Conservation (phyloP, 2,888 invertebrate species). For the Nephrotoma appendiculata region DNA sequence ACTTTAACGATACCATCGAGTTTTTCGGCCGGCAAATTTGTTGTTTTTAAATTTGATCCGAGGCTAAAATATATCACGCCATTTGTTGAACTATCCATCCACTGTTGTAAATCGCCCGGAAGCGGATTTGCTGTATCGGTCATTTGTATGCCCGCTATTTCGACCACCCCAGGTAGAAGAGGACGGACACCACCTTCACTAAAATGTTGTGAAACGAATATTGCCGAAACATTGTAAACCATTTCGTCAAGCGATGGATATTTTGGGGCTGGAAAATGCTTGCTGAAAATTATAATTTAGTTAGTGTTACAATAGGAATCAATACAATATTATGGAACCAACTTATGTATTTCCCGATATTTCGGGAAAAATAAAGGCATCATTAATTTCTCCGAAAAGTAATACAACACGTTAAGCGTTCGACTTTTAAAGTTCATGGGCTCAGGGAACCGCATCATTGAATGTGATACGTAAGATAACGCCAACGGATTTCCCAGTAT, state of each 20-base stretch:
- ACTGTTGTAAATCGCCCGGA: slow-evolving; percentile 22
- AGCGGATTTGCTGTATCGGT: not conserved
- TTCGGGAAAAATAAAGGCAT: not conserved
- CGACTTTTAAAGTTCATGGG: not conserved
- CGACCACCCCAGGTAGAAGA: slow-evolving; percentile 29
- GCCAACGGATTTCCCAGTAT: not conserved
- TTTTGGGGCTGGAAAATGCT: slow-evolving; percentile 17
- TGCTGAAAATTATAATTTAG: slow-evolving; percentile 11
- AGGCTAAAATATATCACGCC: slow-evolving; percentile 36
- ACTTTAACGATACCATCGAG: slow-evolving; percentile 18
- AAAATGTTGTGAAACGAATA: slow-evolving; percentile 27
- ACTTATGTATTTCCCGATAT: not conserved
- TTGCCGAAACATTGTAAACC: slow-evolving; percentile 22
- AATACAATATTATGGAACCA: not conserved
- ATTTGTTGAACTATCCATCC: slow-evolving; percentile 28
- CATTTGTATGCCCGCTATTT: slow-evolving; percentile 26
- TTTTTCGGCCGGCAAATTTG: slow-evolving; percentile 16
- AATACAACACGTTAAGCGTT: not conserved
- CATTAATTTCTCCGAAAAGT: not conserved
- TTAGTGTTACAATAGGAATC: no score
- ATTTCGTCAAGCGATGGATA: slow-evolving; percentile 18
- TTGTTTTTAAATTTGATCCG: slow-evolving; percentile 30
- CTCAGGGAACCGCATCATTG: not conserved
- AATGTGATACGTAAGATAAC: not conserved
- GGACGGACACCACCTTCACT: slow-evolving; percentile 26